Evolutionary conservation across 2,797 vertebrate species (phyloP), one percentile per base, ranked within the genome.

Genomic region (Sebastolobus altivelis): DNA sequence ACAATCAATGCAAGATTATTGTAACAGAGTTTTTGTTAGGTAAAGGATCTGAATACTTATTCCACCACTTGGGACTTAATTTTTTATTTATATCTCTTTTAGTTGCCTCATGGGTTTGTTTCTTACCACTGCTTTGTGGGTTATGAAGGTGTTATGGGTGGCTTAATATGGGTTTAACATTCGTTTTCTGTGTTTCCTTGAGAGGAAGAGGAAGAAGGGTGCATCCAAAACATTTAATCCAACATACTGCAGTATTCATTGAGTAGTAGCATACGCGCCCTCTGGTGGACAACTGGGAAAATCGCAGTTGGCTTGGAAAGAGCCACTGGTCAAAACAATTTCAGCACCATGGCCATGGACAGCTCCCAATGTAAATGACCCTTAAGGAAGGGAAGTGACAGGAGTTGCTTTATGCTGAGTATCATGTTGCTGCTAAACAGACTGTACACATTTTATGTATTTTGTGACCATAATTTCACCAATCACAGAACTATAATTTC

Each of bases 291-390:
- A 10, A 5, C 0, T 43, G 1, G 0, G 2, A 8, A 31, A 20
- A 78, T 8, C 55, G 60, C 85, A 72, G 8, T 13, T 69, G 8
- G 3, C 12, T 20, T 25, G 5, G 38, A 46, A 73, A 70, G 0
- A 12, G 31, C 6, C 38, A 22, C 25, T 9, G 56, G 29, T 58
- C 54, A 58, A 62, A 46, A 37, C 27, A 9, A 18, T 77, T 90
- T 93, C 93, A 95, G 94, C 84, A 94, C 94, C 63, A 70, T 8
- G 37, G 8, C 2, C 22, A 27, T 7, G 91, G 89, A 93, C 86
- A 95, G 93, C 73, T 92, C 88, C 83, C 65, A 20, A 2, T 52
- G 38, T 12, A 29, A 68, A n/a, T 38, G 40, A 74, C 61, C 25
- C 27, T 10, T 16, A 52, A n/a, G 13, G 22, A 56, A 40, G 16